Conservation (phyloP, 1,140 invertebrate species). For the Lanistes nyassanus region DNA sequence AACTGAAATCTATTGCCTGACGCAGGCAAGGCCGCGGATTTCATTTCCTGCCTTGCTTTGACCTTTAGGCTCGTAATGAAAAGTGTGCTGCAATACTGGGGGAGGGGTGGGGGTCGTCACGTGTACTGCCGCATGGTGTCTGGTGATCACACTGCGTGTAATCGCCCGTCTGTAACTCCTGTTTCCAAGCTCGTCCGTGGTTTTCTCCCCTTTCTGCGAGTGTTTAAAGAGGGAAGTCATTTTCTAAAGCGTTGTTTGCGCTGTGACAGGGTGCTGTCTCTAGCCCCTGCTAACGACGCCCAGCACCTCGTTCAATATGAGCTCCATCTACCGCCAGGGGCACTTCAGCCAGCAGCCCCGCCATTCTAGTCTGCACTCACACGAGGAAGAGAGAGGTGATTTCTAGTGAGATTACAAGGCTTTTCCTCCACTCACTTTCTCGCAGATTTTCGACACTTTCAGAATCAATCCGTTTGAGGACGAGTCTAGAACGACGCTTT, state of each 20-base stretch:
- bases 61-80: neutral
- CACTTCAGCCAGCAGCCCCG: neutral
- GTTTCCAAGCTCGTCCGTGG: slow-evolving; percentile 6
- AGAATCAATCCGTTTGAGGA: slow-evolving; percentile 1
- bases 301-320: neutral
- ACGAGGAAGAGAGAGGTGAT: neutral
- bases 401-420: slow-evolving; percentile 10
- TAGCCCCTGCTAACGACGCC: neutral
- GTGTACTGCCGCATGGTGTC: neutral
- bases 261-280: neutral
- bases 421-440: neutral
- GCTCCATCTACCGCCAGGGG: neutral
- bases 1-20: too few relatives aligned
- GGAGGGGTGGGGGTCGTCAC: neutral
- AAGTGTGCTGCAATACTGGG: neutral
- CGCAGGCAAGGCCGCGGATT: too few relatives aligned
- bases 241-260: slow-evolving; percentile 21
- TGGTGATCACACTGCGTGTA: neutral
- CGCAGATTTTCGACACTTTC: neutral
- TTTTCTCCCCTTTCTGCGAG: neutral
- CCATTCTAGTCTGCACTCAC: neutral
- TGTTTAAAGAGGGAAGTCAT: slow-evolving; percentile 23
- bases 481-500: neutral
- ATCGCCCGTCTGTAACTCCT: slow-evolving; percentile 16
- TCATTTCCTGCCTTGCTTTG: too few relatives aligned